phyloP scores from a whole-genome alignment of 2,888 invertebrate genomes.

The Ditula angustiorana region DNA sequence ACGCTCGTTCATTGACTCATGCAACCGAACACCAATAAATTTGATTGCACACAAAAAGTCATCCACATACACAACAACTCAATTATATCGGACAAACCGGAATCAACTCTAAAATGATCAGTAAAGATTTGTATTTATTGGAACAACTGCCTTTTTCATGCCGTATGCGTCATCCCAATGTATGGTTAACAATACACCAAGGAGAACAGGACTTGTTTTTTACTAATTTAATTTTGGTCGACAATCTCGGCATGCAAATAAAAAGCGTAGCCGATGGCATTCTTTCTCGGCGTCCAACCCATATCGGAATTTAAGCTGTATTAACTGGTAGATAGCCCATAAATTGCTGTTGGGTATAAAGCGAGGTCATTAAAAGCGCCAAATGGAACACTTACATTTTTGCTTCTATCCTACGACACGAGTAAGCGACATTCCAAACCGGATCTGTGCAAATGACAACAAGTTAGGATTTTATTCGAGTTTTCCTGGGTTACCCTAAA shows the following conservation, averaged over 20 bases:
- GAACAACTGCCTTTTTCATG: background rate
- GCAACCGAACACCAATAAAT: conserved; percentile 60
- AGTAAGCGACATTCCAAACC: background rate
- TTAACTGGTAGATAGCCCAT: background rate
- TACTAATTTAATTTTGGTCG: conserved; percentile 56
- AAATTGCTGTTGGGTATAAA: conserved; percentile 25
- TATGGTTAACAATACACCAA: conserved; percentile 74
- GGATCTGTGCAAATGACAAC: background rate
- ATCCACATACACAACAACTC: conserved; percentile 56
- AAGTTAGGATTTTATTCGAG: background rate
- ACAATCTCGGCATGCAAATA: conserved; percentile 69
- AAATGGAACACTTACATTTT: conserved; percentile 18
- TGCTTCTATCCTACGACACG: background rate
- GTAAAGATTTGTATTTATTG: conserved; percentile 42
- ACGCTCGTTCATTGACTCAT: conserved; percentile 56
- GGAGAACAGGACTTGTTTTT: conserved; percentile 67
- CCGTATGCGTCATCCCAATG: conserved; percentile 68
- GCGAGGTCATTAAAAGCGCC: conserved; percentile 19
- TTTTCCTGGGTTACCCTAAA: background rate
- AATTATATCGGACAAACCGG: conserved; percentile 47
- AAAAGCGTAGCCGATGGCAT: conserved; percentile 57
- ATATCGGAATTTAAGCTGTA: conserved; percentile 21
- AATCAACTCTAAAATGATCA: conserved; percentile 17
- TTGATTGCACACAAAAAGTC: conserved; percentile 46
- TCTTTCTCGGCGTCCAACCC: conserved; percentile 17